Conservation (phyloP, 1,140 invertebrate genomes). For the Leptoteleia sp. region DNA sequence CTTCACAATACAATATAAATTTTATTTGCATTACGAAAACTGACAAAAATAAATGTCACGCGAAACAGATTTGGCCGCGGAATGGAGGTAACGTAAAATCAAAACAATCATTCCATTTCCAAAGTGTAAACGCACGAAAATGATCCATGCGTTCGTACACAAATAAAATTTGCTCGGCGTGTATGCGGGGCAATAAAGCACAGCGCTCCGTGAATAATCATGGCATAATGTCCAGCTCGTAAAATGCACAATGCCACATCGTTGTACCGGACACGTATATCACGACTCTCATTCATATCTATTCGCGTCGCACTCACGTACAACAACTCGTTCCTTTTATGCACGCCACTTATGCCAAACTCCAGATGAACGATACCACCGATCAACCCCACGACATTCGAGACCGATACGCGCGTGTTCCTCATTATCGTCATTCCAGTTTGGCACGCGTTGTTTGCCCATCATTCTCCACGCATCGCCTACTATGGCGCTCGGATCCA, state of each 20-base stretch:
- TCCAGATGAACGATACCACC: slow-evolving; percentile 57
- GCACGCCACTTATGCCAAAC: slow-evolving; percentile 50
- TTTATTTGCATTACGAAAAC: slow-evolving; percentile 9
- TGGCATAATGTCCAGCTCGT: slow-evolving; percentile 77
- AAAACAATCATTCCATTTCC: slow-evolving; percentile 47
- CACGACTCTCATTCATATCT: slow-evolving; percentile 58
- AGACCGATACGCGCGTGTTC: slow-evolving; percentile 68
- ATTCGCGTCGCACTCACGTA: slow-evolving; percentile 52
- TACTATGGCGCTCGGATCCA: no score
- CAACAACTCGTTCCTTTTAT: slow-evolving; percentile 54
- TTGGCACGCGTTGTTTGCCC: slow-evolving; percentile 67
- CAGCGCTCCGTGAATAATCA: slow-evolving; percentile 80
- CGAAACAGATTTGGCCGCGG: slow-evolving; percentile 20
- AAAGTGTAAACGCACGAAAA: slow-evolving; percentile 57
- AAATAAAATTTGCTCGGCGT: slow-evolving; percentile 61
- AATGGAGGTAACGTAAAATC: slow-evolving; percentile 37
- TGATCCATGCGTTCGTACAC: slow-evolving; percentile 49
- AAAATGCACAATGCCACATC: slow-evolving; percentile 76
- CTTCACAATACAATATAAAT: slow-evolving; percentile 16
- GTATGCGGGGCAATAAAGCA: slow-evolving; percentile 74
- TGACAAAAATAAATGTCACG: slow-evolving; percentile 19
- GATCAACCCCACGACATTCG: slow-evolving; percentile 60
- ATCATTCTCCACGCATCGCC: slow-evolving; percentile 66
- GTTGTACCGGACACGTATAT: slow-evolving; percentile 66
- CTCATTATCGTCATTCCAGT: slow-evolving; percentile 71